Percentiles rank a stretch among this genome's conserved stretches.
phyloP scores from a whole-genome alignment of 2,797 vertebrate genomes.

The Otolemur crassicaudatus region DNA sequence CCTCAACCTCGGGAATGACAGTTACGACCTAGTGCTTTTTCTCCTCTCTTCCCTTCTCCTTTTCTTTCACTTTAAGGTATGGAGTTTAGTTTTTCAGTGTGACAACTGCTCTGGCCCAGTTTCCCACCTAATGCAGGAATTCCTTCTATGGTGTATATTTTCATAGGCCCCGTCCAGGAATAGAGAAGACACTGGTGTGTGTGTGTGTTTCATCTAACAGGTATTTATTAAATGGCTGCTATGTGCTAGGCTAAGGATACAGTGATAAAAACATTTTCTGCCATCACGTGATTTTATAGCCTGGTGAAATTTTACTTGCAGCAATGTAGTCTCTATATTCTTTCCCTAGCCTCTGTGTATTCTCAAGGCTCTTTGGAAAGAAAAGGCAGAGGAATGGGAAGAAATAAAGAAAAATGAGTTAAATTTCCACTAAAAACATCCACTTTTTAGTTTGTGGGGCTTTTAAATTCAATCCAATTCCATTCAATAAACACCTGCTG shows the following conservation, averaged over 20 bases:
- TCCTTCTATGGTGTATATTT: background rate
- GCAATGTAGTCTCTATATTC: conserved; percentile 45
- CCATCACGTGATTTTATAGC: background rate
- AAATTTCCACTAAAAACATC: conserved; percentile 51
- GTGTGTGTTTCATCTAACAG: background rate
- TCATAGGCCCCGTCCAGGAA: background rate
- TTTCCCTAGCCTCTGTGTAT: background rate
- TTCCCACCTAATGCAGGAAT: background rate
- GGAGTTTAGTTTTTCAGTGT: conserved; percentile 31
- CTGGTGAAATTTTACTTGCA: conserved; percentile 43
- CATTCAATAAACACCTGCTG: conserved; percentile 2
- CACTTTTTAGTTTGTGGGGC: conserved; percentile 21
- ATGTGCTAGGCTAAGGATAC: conserved; percentile 2
- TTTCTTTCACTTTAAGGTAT: background rate
- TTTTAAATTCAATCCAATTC: conserved; percentile 22
- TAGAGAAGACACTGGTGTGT: background rate
- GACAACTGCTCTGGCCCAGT: background rate
- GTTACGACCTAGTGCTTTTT: conserved; percentile 45
- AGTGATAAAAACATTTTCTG: background rate
- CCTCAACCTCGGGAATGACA: background rate
- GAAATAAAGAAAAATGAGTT: conserved; percentile 42
- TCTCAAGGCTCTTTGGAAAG: conserved; percentile 37
- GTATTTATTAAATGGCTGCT: background rate
- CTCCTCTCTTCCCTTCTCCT: background rate
- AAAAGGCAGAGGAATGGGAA: conserved; percentile 39